Evolutionary conservation across 2,797 vertebrate genomes (phyloP), one percentile per base, ranked within the genome.

Genomic region (Vespertilio murinus): DNA sequence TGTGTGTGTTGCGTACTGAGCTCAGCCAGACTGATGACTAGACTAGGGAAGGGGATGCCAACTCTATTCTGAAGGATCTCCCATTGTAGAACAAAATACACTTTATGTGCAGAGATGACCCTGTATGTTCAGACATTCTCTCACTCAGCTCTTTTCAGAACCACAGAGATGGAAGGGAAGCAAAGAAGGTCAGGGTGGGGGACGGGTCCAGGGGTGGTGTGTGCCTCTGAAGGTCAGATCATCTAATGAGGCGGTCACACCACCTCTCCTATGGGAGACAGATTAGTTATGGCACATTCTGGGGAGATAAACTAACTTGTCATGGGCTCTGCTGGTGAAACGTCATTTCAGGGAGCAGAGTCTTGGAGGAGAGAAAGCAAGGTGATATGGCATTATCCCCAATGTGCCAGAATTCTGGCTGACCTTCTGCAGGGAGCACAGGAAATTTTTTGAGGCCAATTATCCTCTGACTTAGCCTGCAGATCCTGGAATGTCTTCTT

Each of bases 231-330:
- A 98, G 96, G 98, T 98, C 98, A 97, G 93, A 91, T 87, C 88
- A 93, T 35, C 78, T 98, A 98, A 98, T 97, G 94, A 95, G 95
- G 77, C 56, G n/a, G 97, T 98, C 97, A 98, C 97, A 97, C 95
- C 16, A 9, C 90, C 82, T 87, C 92, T 97, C 98, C 97, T 97
- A 65, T 42, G 97, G 96, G 97, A 98, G 84, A 84, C 80, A 69
- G 88, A 97, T 96, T 95, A 64, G 96, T 93, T 90, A 96, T 47
- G 96, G 96, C 87, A 87, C 73, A 83, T 97, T 96, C 92, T 97
- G 92, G 92, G 86, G 86, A 73, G 97, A 97, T 98, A 96, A 97
- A 96, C 95, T 97, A 91, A 81, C 97, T 96, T 0, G 71, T 96
- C 95, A 97, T 98, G 96, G 96, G n/a, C 71, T 94, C 40, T 93